Evolutionary conservation across 2,888 invertebrate genomes (phyloP).

Genomic region (Polydrusus cervinus): DNA sequence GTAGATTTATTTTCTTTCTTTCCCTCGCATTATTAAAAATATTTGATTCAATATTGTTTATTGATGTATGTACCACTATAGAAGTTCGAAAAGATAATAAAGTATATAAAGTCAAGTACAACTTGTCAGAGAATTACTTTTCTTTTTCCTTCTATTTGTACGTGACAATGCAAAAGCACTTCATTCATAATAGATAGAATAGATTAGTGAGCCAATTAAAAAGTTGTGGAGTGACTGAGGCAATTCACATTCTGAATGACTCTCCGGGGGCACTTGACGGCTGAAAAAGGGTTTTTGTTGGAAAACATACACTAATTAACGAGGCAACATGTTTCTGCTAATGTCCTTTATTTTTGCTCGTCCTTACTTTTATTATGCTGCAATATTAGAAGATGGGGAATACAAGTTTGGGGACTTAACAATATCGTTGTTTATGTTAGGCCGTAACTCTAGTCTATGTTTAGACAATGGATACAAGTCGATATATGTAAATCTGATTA

Average conservation of each 20-base stretch:
- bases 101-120: not conserved
- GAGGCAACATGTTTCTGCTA: slow-evolving; percentile 52
- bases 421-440: slow-evolving; percentile 6
- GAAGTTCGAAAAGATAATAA: too few relatives aligned
- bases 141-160: not conserved
- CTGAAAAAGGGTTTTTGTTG: slow-evolving; percentile 50
- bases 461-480: too few relatives aligned
- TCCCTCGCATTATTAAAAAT: too few relatives aligned
- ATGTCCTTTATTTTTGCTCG: slow-evolving; percentile 39
- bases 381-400: slow-evolving; percentile 16
- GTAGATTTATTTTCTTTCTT: too few relatives aligned
- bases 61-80: too few relatives aligned
- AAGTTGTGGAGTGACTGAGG: slow-evolving; percentile 46
- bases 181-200: slow-evolving; percentile 53
- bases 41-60: too few relatives aligned
- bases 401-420: not conserved
- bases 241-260: slow-evolving; percentile 46
- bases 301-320: slow-evolving; percentile 51
- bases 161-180: slow-evolving; percentile 45
- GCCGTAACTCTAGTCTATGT: too few relatives aligned
- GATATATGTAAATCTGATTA: too few relatives aligned
- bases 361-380: slow-evolving; percentile 25
- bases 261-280: slow-evolving; percentile 48
- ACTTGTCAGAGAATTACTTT: not conserved
- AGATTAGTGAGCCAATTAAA: slow-evolving; percentile 54